A percentile compares a stretch with the other conserved stretches of the same genome.
Evolutionary conservation across 2,888 invertebrate genomes (phyloP).

Genomic region (Drosophila differens): DNA sequence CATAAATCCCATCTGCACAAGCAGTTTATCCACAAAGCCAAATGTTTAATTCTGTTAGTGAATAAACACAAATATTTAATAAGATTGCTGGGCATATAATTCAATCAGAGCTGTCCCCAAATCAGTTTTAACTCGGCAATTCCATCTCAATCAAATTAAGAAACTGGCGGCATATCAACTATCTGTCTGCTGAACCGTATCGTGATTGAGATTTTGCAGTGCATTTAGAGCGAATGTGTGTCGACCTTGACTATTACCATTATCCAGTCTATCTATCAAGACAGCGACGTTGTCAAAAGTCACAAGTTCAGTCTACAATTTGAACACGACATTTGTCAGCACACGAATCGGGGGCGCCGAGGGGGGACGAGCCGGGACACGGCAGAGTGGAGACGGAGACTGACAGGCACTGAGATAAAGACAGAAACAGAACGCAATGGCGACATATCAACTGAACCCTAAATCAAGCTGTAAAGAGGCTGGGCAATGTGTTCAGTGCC

Average conservation of each 20-base stretch:
- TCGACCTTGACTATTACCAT: conserved; percentile 51
- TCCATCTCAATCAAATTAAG: conserved; percentile 11
- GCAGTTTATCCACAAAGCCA: not conserved
- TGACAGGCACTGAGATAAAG: conserved; percentile 26
- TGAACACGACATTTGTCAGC: conserved; percentile 75
- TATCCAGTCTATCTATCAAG: conserved; percentile 48
- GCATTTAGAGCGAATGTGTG: conserved; percentile 17
- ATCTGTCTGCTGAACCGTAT: conserved; percentile 16
- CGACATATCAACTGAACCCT: conserved; percentile 78
- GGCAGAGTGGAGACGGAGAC: conserved; percentile 1
- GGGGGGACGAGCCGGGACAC: not conserved
- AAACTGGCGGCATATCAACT: conserved; percentile 8
- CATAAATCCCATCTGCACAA: no score
- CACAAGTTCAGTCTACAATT: conserved; percentile 74
- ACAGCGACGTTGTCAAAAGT: conserved; percentile 63
- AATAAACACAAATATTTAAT: not conserved
- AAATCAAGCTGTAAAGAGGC: conserved; percentile 79
- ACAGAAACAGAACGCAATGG: conserved; percentile 44
- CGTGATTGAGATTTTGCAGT: conserved; percentile 26
- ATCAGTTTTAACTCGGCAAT: not conserved
- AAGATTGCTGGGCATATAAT: not conserved
- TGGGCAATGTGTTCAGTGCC: conserved; percentile 55
- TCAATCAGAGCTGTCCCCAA: conserved; percentile 1
- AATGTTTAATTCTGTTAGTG: no score
- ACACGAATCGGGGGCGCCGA: conserved; percentile 7